Evolutionary conservation across 2,888 invertebrate genomes (phyloP).

Genomic region (Ischnura elegans): DNA sequence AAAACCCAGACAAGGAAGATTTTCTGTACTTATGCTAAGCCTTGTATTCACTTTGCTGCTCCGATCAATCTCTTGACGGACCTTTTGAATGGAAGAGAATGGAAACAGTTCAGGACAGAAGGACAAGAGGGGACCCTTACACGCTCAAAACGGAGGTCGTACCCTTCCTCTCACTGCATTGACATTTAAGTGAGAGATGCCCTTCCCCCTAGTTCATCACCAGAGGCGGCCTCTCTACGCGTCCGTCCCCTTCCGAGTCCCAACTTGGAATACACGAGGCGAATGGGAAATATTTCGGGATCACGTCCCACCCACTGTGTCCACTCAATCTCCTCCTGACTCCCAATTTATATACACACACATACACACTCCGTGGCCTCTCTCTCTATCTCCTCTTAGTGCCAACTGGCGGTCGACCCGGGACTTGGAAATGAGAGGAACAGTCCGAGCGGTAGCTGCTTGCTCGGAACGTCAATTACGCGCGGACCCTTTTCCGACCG

Average conservation of each 20-base stretch:
- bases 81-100: no score
- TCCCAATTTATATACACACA: not conserved
- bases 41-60: no score
- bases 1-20: no score
- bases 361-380: not conserved
- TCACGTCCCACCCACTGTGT: not conserved
- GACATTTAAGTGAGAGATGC: no score
- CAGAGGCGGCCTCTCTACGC: not conserved
- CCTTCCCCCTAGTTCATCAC: no score
- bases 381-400: not conserved
- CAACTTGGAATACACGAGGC: not conserved
- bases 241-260: not conserved
- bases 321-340: constrained; percentile 24
- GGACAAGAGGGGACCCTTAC: no score
- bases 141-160: no score
- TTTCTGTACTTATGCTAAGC: no score
- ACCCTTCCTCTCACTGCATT: no score
- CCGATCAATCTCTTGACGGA: no score
- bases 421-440: not conserved
- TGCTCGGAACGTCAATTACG: constrained; percentile 10
- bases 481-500: not conserved
- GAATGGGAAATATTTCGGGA: not conserved
- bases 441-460: not conserved
- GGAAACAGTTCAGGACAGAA: no score
- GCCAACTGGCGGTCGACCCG: not conserved